Percentiles rank a stretch among this genome's conserved stretches.
phyloP scores from a whole-genome alignment of 2,888 invertebrate species.

The Lathronympha strigana region DNA sequence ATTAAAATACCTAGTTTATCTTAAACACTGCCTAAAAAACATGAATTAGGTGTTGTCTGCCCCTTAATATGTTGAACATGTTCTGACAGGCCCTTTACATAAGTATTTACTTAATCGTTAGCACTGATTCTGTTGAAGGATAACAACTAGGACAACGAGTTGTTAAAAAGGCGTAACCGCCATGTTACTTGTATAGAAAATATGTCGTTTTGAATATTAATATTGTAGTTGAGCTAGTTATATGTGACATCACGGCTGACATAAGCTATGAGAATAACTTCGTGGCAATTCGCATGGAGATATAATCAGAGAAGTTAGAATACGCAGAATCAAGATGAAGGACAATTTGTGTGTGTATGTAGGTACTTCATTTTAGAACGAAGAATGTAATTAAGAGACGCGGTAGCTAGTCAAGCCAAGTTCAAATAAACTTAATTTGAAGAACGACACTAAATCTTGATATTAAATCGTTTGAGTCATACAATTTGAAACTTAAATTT shows the following conservation, averaged over 20 bases:
- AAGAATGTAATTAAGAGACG: no score
- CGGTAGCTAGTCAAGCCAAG: no score
- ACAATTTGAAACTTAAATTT: no score
- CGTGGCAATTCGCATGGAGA: constrained; percentile 3
- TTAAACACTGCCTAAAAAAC: no score
- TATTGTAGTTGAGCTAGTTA: constrained; percentile 4
- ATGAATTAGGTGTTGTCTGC: background rate
- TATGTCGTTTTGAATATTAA: background rate
- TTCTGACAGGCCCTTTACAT: constrained; percentile 10
- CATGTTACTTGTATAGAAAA: background rate
- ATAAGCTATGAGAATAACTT: constrained; percentile 23
- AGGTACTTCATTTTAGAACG: no score
- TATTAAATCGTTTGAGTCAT: no score
- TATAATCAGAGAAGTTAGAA: background rate
- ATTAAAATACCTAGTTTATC: no score
- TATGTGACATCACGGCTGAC: constrained; percentile 26
- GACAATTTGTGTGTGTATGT: background rate
- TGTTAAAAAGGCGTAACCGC: background rate
- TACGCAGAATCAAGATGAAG: background rate
- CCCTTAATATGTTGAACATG: no score
- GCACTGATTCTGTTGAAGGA: constrained; percentile 20
- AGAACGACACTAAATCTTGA: no score
- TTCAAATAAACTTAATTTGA: no score
- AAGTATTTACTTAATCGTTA: constrained; percentile 25
- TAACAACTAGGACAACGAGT: constrained; percentile 8